Evolutionary conservation across 1,140 invertebrate genomes (phyloP), one percentile per base, ranked within the genome.

Genomic region (Zophobas morio): DNA sequence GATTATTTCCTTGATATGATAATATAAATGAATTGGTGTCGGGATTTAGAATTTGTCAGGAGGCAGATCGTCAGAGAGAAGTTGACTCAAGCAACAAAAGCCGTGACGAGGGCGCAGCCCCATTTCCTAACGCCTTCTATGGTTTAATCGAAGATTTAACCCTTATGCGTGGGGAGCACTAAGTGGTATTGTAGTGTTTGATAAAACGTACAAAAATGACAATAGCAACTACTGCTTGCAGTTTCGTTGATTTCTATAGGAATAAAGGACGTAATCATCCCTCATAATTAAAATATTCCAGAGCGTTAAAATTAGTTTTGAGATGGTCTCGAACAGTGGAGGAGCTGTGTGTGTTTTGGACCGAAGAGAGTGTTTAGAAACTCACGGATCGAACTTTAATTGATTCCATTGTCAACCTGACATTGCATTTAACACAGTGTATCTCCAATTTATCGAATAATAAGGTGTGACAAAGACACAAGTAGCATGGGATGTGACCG

Each of bases 61-160:
- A 36, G 34, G 6, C 60, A 39, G 39, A 66, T 66, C 60, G 32
- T 37, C 20, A 20, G 60, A 4, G 60, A 66, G 60, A 66, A 33
- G 37, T 42, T 66, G 60, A 66, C 42, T 66, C 37, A 20, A 6
- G 60, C 60, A 66, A 66, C 60, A 66, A 66, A 66, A 20, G 39
- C 60, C 39, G 39, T 66, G 60, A 42, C 60, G n/a, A 42, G 60
- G 60, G 60, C 39, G 60, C 60, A 66, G 60, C 70, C 71, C 71
- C 49, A 51, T 54, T 54, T 73, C 40, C 71, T 73, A 37, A 73
- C 71, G 71, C 71, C 71, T 73, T 73, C 71, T 20, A 53, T 54
- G 71, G 71, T 54, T 73, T 73, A 73, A 73, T 73, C 71, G 51
- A 73, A 73, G 71, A 73, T 54, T 73, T 73, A 73, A 73, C 71